Evolutionary conservation across 2,113 vertebrate genomes (phyloP).

Genomic region (Empidonax traillii): DNA sequence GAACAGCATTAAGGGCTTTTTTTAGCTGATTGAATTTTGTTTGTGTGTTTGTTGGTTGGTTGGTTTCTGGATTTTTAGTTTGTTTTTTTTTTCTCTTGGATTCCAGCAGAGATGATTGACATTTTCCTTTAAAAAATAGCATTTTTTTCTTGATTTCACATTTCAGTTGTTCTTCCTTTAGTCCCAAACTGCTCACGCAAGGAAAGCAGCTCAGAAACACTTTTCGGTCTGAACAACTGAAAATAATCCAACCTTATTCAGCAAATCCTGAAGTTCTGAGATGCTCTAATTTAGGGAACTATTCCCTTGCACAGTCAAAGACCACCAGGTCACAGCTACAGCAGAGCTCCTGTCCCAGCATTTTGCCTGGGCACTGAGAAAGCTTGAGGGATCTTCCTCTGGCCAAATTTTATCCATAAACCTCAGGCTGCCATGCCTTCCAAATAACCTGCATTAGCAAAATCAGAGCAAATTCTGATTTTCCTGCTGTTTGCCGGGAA

Average conservation of each 20-base stretch:
- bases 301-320: not conserved
- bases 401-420: not conserved
- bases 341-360: not conserved
- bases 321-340: not conserved
- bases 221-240: not conserved
- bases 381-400: not conserved
- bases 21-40: not conserved
- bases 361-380: not conserved
- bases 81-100: not conserved
- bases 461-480: not conserved
- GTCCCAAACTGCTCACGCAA: not conserved
- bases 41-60: not conserved
- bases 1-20: not conserved
- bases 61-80: not conserved
- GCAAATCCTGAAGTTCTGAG: not conserved
- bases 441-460: not conserved
- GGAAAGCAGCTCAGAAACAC: not conserved
- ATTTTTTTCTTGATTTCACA: not conserved
- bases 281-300: not conserved
- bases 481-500: not conserved
- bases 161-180: not conserved
- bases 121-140: not conserved
- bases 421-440: accelerated
- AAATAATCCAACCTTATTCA: not conserved
- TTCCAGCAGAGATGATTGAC: not conserved